Percentiles rank a stretch among this genome's conserved stretches.
Conservation (phyloP, 2,888 invertebrate genomes). For the Epinotia brunnichana region DNA sequence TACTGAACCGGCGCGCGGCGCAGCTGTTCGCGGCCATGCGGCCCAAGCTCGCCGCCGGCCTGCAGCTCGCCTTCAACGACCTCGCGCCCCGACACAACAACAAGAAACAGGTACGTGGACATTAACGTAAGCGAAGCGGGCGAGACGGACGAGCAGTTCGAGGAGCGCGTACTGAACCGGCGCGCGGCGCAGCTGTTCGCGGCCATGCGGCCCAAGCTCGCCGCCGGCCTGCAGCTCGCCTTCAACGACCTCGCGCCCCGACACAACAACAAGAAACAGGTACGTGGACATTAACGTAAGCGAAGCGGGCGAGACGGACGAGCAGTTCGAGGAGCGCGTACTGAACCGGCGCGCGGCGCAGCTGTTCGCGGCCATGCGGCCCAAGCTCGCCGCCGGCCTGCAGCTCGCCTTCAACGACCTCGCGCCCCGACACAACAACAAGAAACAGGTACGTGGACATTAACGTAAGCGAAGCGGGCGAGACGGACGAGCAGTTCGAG, state of each 20-base stretch:
- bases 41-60: slow-evolving; percentile 79
- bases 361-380: slow-evolving; percentile 91
- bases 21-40: slow-evolving; percentile 93
- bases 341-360: slow-evolving; percentile 96
- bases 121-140: too few species aligned
- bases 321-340: slow-evolving; percentile 94
- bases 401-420: slow-evolving; percentile 87
- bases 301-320: too few species aligned
- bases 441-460: slow-evolving; percentile 89
- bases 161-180: slow-evolving; percentile 95
- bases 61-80: slow-evolving; percentile 85
- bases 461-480: too few species aligned
- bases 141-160: slow-evolving; percentile 85
- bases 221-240: slow-evolving; percentile 48
- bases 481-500: slow-evolving; percentile 86
- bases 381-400: slow-evolving; percentile 85
- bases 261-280: slow-evolving; percentile 92
- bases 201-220: slow-evolving; percentile 88
- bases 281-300: slow-evolving; percentile 56
- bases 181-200: slow-evolving; percentile 96
- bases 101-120: slow-evolving; percentile 90
- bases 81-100: slow-evolving; percentile 86
- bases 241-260: slow-evolving; percentile 90
- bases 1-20: slow-evolving; percentile 95
- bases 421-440: slow-evolving; percentile 85